Evolutionary conservation across 1,140 invertebrate genomes (phyloP).

Genomic region (Melanaphis sacchari): DNA sequence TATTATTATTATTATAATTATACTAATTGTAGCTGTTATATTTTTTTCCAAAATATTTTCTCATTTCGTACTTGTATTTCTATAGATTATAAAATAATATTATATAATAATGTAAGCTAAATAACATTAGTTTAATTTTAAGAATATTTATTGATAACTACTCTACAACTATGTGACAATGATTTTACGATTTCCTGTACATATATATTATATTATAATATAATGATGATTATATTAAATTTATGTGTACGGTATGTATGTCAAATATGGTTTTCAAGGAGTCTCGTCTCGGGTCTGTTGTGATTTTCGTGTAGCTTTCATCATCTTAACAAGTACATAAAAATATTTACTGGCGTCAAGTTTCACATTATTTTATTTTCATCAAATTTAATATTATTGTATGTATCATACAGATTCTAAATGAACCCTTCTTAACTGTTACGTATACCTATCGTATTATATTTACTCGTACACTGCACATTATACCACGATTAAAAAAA

Average conservation of each 20-base stretch:
- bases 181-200: neutral
- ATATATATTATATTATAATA: neutral
- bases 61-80: neutral
- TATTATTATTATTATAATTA: neutral
- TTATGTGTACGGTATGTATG: neutral
- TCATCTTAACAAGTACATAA: neutral
- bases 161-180: neutral
- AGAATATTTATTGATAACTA: slow-evolving; percentile 2
- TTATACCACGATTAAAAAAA: neutral
- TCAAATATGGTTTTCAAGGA: neutral
- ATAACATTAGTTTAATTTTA: slow-evolving; percentile 1
- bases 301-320: neutral
- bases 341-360: neutral
- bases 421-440: neutral
- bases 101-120: neutral
- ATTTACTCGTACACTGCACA: neutral
- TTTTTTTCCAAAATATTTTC: slow-evolving; percentile 11
- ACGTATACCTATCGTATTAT: neutral
- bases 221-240: neutral
- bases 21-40: neutral
- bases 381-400: neutral
- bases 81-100: neutral
- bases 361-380: neutral
- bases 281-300: neutral
- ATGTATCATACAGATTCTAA: neutral